Evolutionary conservation across 2,113 vertebrate species (phyloP), one percentile per base, ranked within the genome.

Genomic region (Seriola dumerili): DNA sequence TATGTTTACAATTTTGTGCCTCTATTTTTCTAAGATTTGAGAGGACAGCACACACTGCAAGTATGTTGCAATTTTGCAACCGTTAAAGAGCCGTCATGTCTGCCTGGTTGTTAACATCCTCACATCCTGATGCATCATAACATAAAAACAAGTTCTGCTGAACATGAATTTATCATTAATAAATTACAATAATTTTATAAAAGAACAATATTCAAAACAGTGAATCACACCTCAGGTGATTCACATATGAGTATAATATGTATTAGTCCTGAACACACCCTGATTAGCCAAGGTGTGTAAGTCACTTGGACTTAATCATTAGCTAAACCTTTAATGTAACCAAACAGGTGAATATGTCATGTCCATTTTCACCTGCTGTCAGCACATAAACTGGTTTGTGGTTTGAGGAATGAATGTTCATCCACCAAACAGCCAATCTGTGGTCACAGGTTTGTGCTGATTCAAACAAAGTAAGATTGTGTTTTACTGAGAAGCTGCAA

Each of bases 1-100:
- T 67, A 48, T 83, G 75, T 85, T 89, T 84, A 76, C 55, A 76
- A 85, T 80, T 81, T 70, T 74, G 42, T 13, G 10, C 44, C 66
- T 34, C n/a, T 48, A 6, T 79, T 85, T 52, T 72, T 25, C 11
- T 19, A 17, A 21, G 42, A 59, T 76, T 12, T 72, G 38, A 29
- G 1, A 46, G 58, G 23, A 25, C 68, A 6, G 48, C 48, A 52
- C 16, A 8, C 48, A 52, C 17, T 17, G 8, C 48, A 2, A 19
- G 40, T 42, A 42, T 11, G 40, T 11, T 29, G 29, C 40, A 42
- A 8, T 19, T 17, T 50, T 50, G 48, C 48, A 50, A 50, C 48
- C 2, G 16, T 5, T 48, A 4, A 4, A 17, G 46, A 14, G 46
- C 46, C 14, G 14, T 14, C 6, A 8, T 19, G 48, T 50, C 48